Evolutionary conservation across 2,797 vertebrate genomes (phyloP).

Genomic region (Morus bassanus): DNA sequence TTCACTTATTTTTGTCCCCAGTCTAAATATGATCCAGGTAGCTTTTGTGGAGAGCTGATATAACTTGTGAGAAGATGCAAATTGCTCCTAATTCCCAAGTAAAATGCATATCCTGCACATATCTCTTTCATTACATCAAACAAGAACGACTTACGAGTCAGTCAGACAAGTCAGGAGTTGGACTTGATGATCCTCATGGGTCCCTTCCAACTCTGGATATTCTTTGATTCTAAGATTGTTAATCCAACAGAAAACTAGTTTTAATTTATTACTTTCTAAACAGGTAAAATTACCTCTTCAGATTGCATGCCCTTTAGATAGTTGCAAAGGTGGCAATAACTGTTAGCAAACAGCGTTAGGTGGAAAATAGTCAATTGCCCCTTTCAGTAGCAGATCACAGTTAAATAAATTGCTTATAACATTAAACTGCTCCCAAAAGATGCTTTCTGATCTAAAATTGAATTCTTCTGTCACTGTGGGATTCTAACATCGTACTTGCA

Average conservation of each 20-base stretch:
- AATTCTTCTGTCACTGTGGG: neutral
- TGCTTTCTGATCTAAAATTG: neutral
- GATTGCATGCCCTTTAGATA: neutral
- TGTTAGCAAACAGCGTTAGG: neutral
- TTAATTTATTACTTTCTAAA: neutral
- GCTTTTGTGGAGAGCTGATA: neutral
- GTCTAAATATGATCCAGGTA: neutral
- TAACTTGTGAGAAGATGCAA: neutral
- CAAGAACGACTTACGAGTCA: neutral
- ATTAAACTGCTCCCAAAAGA: neutral
- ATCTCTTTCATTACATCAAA: neutral
- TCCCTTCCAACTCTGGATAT: neutral
- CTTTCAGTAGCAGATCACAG: neutral
- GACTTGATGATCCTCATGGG: rapidly evolving
- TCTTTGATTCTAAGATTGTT: neutral
- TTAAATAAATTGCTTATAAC: neutral
- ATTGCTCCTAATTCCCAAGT: neutral
- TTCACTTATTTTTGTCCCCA: neutral
- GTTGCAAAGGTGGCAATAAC: neutral
- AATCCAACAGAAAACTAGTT: neutral
- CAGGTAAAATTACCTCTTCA: neutral
- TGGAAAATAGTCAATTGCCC: neutral
- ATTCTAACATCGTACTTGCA: neutral
- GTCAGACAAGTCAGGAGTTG: neutral
- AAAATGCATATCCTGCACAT: neutral